Conservation (phyloP, 2,888 invertebrate genomes). For the Agrilus biguttatus region DNA sequence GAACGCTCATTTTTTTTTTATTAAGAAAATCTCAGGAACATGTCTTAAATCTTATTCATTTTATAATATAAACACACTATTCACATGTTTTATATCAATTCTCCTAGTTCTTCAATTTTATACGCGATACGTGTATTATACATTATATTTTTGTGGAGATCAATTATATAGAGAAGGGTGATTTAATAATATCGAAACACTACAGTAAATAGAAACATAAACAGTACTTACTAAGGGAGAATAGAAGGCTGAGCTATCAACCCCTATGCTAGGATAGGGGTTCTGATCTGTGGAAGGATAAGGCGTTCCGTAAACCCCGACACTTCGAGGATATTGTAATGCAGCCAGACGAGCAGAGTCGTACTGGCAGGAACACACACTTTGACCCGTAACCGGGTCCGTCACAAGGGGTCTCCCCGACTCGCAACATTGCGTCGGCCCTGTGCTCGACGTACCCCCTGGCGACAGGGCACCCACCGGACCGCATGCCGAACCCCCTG, state of each 20-base stretch:
- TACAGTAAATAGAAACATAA: not conserved
- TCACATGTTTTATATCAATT: no score
- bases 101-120: no score
- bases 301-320: constrained; percentile 73
- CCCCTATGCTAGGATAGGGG: constrained; percentile 84
- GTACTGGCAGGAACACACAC: constrained; percentile 89
- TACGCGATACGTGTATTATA: no score
- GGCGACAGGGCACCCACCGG: constrained; percentile 37
- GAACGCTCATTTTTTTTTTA: no score
- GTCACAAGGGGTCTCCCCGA: constrained; percentile 84
- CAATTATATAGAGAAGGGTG: no score
- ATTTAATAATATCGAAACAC: not conserved
- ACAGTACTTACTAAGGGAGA: constrained; percentile 78
- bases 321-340: constrained; percentile 66
- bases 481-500: constrained; percentile 42
- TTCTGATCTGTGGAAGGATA: constrained; percentile 86
- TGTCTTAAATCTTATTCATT: no score
- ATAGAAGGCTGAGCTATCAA: constrained; percentile 90
- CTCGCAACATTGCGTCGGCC: constrained; percentile 58
- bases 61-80: no score
- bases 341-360: constrained; percentile 77
- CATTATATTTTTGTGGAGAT: no score
- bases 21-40: no score
- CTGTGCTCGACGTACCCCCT: constrained; percentile 30
- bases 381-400: constrained; percentile 84